These are phyloP conservation scores for Microcebus jonahi DNA, from an alignment of 2,113 vertebrate genomes.

Conservation along the genomic window DNA sequence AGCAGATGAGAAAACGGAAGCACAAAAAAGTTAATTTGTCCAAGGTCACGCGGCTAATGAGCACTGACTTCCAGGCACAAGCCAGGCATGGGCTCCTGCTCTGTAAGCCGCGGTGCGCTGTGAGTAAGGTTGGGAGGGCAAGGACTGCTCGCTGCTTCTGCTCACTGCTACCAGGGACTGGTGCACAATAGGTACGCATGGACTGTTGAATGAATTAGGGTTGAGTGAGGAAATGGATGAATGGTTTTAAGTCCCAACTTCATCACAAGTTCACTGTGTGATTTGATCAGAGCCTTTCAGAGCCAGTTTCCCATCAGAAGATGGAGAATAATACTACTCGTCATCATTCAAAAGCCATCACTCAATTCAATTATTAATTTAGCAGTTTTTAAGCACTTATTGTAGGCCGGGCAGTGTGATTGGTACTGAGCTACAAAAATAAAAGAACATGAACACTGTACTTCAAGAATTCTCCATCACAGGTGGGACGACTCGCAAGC, in stretches of 20 bases:
- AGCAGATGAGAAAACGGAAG: neutral
- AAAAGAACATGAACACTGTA: neutral
- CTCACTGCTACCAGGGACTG: neutral
- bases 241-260: neutral
- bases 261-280: neutral
- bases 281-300: neutral
- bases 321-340: neutral
- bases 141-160: neutral
- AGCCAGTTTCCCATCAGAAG: neutral
- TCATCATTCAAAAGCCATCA: neutral
- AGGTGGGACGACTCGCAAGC: neutral
- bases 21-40: neutral
- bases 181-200: neutral
- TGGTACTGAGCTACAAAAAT: neutral
- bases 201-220: neutral
- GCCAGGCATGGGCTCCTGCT: neutral
- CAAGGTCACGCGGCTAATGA: neutral
- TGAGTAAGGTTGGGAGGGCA: neutral
- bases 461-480: neutral
- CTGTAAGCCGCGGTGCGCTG: rapidly evolving
- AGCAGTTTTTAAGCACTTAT: neutral
- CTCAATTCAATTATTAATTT: neutral
- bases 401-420: neutral
- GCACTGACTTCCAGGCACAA: neutral
- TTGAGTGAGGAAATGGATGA: neutral